These are phyloP conservation scores for Synergus gifuensis DNA, from an alignment of 2,888 invertebrate species.

Conservation along the genomic window DNA sequence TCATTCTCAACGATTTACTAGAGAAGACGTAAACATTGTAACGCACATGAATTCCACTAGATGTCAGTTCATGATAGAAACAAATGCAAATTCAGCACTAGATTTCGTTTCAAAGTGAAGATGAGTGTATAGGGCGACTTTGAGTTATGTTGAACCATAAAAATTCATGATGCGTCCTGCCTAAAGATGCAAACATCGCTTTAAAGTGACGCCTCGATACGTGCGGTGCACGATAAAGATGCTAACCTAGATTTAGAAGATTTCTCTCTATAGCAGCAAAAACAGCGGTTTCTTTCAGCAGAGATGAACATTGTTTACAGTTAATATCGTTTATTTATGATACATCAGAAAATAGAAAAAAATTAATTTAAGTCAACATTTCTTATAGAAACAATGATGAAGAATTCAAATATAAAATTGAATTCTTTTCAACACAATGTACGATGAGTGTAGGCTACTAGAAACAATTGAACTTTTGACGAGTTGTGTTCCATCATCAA, in stretches of 20 bases:
- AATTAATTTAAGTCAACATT: no score
- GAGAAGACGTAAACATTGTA: neutral
- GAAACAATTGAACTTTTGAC: conserved; percentile 2
- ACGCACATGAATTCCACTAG: neutral
- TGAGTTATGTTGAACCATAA: conserved; percentile 48
- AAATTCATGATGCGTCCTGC: conserved; percentile 53
- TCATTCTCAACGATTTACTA: no score
- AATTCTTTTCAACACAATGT: neutral
- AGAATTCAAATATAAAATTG: no score
- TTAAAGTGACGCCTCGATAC: conserved; percentile 57
- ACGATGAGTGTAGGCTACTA: neutral
- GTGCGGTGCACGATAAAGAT: conserved; percentile 48
- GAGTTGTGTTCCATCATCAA: conserved; percentile 17
- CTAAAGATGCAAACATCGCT: conserved; percentile 65
- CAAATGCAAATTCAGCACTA: conserved; percentile 1
- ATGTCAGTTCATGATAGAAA: conserved; percentile 4
- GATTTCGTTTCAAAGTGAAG: conserved; percentile 41
- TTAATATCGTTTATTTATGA: neutral
- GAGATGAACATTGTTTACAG: neutral
- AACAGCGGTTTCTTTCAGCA: neutral
- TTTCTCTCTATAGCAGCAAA: conserved; percentile 27
- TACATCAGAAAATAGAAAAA: neutral
- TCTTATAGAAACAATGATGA: no score
- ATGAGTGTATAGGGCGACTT: conserved; percentile 47
- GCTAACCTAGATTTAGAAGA: conserved; percentile 49